Evolutionary conservation across 2,888 invertebrate genomes (phyloP), one percentile per base, ranked within the genome.

Genomic region (Halictus quadricinctus): DNA sequence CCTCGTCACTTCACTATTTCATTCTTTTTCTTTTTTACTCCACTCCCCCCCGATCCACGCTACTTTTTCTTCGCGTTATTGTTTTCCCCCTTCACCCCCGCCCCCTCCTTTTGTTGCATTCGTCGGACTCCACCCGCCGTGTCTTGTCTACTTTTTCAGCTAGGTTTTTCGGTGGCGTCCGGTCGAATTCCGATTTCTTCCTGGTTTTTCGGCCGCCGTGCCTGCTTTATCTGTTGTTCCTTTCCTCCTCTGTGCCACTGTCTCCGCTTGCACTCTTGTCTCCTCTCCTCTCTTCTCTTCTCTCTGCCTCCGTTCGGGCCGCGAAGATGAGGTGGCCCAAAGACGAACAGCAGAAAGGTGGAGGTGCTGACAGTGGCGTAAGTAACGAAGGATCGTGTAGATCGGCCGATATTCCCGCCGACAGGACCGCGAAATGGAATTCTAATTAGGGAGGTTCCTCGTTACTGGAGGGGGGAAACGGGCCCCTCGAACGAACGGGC

Each of bases 281-380:
- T 87, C 70, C 83, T 83, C 81, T 90, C 85, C 36, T 36, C 36
- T 36, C 36, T 36, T 36, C 36, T 36, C 36, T 87, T 41, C 83
- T 81, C 64, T 81, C 64, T 83, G 69, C 70, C 81, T 85, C 72
- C 76, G 81, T 78, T 85, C 80, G 88, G 87, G 86, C 88, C 85
- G 88, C 87, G 87, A 88, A 86, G 86, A 88, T 86, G 87, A 88
- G 89, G 88, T 88, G 88, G 88, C 83, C 76, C 86, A 79, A 81
- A 86, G 86, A 86, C 81, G 84, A 86, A 83, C 87, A 85, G 80
- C 81, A 70, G 80, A 90, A 58, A 83, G 78, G 85, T 80, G 81
- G 86, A 90, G 86, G 88, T 84, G 88, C 87, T 87, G 83, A 88
- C 90, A 90, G 83, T 90, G 90, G 90, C 90, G 90, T 90, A 85